A percentile compares a stretch with the other conserved stretches of the same genome.
Evolutionary conservation across 2,113 vertebrate species (phyloP).

Genomic region (Odontophorus gujanensis): DNA sequence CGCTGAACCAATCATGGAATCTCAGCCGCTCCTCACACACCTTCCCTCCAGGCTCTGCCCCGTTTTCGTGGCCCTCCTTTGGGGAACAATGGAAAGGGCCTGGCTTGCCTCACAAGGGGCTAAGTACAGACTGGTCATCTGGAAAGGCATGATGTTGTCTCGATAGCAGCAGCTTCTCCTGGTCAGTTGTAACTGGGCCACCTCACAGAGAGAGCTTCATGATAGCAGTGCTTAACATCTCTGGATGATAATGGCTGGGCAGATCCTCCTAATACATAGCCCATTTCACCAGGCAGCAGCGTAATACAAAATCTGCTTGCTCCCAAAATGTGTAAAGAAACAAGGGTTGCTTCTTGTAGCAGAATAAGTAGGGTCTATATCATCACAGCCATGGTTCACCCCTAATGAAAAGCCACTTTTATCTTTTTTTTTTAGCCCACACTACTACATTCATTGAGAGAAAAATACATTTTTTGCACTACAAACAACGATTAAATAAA

Average conservation of each 20-base stretch:
- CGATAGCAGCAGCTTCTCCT: background rate
- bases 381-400: background rate
- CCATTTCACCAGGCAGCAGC: accelerated
- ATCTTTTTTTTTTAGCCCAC: background rate
- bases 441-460: background rate
- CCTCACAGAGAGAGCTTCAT: accelerated
- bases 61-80: background rate
- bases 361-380: background rate
- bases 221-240: no score
- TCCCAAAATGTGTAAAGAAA: accelerated
- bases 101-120: accelerated
- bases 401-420: background rate
- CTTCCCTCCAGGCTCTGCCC: background rate
- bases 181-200: background rate
- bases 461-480: background rate
- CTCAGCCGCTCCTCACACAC: no score
- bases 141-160: background rate
- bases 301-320: background rate
- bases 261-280: background rate
- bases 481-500: background rate
- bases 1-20: background rate
- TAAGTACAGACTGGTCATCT: accelerated
- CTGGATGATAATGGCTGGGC: background rate
- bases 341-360: background rate
- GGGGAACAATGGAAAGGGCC: no score